Percentiles rank a stretch among this genome's conserved stretches.
phyloP scores from a whole-genome alignment of 2,113 vertebrate species.

The Oplegnathus fasciatus region DNA sequence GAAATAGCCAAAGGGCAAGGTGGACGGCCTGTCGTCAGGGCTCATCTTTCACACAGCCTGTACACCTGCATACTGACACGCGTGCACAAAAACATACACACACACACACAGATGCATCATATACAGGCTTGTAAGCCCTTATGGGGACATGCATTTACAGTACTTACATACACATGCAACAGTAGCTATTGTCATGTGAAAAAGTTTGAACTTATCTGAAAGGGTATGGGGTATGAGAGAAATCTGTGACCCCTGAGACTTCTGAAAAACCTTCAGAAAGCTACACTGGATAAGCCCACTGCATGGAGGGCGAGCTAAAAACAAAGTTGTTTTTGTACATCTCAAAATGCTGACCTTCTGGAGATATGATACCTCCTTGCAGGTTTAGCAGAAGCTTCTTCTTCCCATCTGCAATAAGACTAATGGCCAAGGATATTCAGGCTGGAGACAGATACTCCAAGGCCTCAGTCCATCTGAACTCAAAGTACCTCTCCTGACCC shows the following conservation, averaged over 20 bases:
- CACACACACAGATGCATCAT: slow-evolving; percentile 37
- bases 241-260: slow-evolving; percentile 13
- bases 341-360: slow-evolving; percentile 34
- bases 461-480: neutral
- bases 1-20: slow-evolving; percentile 85
- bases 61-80: slow-evolving; percentile 72
- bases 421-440: neutral
- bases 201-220: slow-evolving; percentile 30
- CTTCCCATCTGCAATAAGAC: neutral
- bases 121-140: slow-evolving; percentile 17
- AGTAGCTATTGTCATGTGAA: slow-evolving; percentile 10
- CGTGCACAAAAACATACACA: slow-evolving; percentile 18
- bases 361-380: slow-evolving; percentile 2
- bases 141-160: slow-evolving; percentile 31
- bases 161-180: slow-evolving; percentile 22
- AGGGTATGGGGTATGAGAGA: neutral
- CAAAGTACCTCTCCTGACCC: neutral
- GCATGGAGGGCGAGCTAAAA: slow-evolving; percentile 14
- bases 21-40: slow-evolving; percentile 75
- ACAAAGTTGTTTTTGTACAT: slow-evolving; percentile 43
- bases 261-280: slow-evolving; percentile 40
- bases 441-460: neutral
- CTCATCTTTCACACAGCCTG: slow-evolving; percentile 82
- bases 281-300: slow-evolving; percentile 20
- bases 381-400: slow-evolving; percentile 16